Percentiles rank a stretch among this genome's conserved stretches.
These are phyloP conservation scores for Achroia grisella DNA, from an alignment of 1,140 invertebrate species.

Conservation along the genomic window DNA sequence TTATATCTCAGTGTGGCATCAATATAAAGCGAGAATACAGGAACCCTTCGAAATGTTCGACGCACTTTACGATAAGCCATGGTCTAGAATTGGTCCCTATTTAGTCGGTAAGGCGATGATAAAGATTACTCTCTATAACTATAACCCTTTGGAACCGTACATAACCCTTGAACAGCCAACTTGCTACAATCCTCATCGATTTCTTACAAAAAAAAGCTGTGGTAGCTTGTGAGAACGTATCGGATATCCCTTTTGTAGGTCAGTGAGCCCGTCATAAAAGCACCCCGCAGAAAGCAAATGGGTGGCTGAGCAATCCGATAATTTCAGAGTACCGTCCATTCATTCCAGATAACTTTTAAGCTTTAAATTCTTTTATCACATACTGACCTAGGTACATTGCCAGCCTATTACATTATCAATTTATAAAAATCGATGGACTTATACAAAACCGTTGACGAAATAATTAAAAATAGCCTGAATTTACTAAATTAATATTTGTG, in stretches of 20 bases:
- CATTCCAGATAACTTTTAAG: conserved; percentile 7
- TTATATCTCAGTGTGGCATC: conserved; percentile 81
- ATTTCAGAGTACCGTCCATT: conserved; percentile 6
- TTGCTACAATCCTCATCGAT: conserved; percentile 19
- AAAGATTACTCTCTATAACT: conserved; percentile 1
- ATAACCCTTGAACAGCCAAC: conserved; percentile 8
- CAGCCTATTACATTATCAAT: too few species aligned
- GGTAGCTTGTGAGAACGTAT: conserved; percentile 16
- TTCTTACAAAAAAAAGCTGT: conserved; percentile 13
- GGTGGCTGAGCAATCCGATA: conserved; percentile 21
- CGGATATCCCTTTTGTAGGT: conserved; percentile 15
- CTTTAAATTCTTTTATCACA: too few species aligned
- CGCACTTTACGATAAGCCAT: conserved; percentile 88
- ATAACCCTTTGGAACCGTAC: conserved; percentile 1
- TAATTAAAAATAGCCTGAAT: too few species aligned
- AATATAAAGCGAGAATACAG: conserved; percentile 85
- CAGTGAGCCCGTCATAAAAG: conserved; percentile 17
- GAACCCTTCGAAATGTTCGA: conserved; percentile 89
- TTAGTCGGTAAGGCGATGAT: conserved; percentile 76
- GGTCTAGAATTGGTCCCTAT: conserved; percentile 87
- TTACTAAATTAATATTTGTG: too few species aligned
- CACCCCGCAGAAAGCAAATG: conserved; percentile 18
- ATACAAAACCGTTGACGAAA: too few species aligned
- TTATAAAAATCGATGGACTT: too few species aligned
- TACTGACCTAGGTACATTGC: too few species aligned